Evolutionary conservation across 1,140 invertebrate genomes (phyloP), one percentile per base, ranked within the genome.

Genomic region (Bathynomus jamesi): DNA sequence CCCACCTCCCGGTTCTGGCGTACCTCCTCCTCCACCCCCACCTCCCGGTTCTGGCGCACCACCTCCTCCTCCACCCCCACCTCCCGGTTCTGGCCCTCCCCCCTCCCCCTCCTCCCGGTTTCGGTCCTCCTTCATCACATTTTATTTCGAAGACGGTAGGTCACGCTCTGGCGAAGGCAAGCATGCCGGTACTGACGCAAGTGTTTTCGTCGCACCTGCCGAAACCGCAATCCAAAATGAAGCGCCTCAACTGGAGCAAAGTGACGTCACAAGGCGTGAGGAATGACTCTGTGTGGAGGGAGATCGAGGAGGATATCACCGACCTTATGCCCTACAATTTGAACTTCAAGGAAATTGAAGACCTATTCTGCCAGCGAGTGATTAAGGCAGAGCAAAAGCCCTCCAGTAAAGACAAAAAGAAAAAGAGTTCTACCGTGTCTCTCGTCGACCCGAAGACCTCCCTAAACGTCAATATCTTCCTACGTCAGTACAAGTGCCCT

Each of bases 391-490:
- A 82, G 74, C 75, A 79, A 29, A 83, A 92, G 10, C 30, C 8
- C 4, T 29, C 11, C 11, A 63, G 13, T 8, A 30, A 30, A 10
- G 27, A 40, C 29, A 46, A 65, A n/a, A 65, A 70, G 62, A 71
- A 75, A 29, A 24, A 28, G 28, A 60, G 65, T 21, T 61, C 53
- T 3, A 21, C 40, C 40, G 5, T 96, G 75, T 90, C 88, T 10
- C 83, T 97, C 31, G 82, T 97, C 28, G 94, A 96, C 82, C 90
- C 92, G 17, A 98, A 98, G 82, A 84, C 94, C 76, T 98, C 95
- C 81, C 84, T 99, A 46, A 98, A 97, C 80, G 92, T 99, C 0
- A 98, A 98, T 81, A 98, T 99, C 75, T 98, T 98, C 82, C 84
- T 99, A n/a, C 98, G 97, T 83, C 95, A 98, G 83, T 98, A 98